Conservation (phyloP, 2,797 vertebrate species). For the Notoglanidium macrostoma region DNA sequence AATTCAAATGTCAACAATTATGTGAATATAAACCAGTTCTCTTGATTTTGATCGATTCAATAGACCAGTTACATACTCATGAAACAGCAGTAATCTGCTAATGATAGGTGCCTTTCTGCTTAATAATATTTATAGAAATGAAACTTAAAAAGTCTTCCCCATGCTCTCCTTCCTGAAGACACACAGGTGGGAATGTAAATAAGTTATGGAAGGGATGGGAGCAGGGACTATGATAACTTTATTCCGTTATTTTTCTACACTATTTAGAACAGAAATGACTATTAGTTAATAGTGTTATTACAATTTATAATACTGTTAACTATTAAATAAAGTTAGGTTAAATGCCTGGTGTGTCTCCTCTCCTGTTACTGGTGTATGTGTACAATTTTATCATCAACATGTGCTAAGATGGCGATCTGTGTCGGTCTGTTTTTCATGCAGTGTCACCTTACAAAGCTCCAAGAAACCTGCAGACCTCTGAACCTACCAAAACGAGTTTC, state of each 20-base stretch:
- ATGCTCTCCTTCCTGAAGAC: background rate
- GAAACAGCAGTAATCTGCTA: background rate
- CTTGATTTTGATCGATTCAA: background rate
- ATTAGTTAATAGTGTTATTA: background rate
- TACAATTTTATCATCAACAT: constrained; percentile 13
- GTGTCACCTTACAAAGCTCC: constrained; percentile 90
- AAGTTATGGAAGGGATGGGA: background rate
- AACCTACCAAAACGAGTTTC: constrained; percentile 91
- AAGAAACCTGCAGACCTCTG: constrained; percentile 92
- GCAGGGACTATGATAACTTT: background rate
- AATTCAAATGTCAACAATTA: background rate
- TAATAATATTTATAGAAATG: background rate
- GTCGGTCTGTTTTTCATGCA: constrained; percentile 61
- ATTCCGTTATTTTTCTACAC: background rate
- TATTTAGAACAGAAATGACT: background rate
- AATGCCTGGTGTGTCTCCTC: background rate
- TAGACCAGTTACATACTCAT: background rate
- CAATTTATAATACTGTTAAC: background rate
- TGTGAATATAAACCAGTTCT: background rate
- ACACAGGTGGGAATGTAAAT: background rate
- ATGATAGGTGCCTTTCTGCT: background rate
- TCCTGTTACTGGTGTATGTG: background rate
- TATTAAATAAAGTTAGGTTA: background rate
- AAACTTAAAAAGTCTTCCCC: background rate
- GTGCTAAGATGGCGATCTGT: constrained; percentile 58